Evolutionary conservation across 2,888 invertebrate species (phyloP).

Genomic region (Hypomecis punctinalis): DNA sequence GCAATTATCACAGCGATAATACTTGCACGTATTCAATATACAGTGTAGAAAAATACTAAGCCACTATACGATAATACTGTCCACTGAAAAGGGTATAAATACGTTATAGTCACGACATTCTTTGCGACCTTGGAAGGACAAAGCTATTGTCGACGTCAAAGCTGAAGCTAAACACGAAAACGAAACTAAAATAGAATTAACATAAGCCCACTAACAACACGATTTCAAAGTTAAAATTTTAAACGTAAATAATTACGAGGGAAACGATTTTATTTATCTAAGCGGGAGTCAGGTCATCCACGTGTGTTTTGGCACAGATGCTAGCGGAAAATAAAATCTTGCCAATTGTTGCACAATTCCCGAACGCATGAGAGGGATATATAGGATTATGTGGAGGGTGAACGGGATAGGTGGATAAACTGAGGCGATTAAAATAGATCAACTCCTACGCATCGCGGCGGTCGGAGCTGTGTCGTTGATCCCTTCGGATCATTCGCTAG

Average conservation of each 20-base stretch:
- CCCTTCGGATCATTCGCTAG: conserved; percentile 63
- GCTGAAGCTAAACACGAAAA: conserved; percentile 37
- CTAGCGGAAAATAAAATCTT: conserved; percentile 63
- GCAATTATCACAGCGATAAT: conserved; percentile 46
- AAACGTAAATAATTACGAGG: conserved; percentile 22
- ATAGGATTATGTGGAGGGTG: conserved; percentile 43
- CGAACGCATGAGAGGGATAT: conserved; percentile 50
- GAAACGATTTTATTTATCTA: conserved; percentile 46
- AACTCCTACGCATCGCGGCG: conserved; percentile 74
- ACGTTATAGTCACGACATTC: conserved; percentile 46
- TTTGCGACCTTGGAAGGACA: conserved; percentile 54
- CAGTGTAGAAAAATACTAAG: conserved; percentile 55
- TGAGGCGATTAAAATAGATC: conserved; percentile 73
- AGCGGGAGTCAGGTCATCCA: conserved; percentile 62
- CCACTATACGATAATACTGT: conserved; percentile 50
- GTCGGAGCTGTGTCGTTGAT: conserved; percentile 77
- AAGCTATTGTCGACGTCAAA: conserved; percentile 33
- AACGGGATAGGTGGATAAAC: conserved; percentile 63
- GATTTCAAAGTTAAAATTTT: conserved; percentile 30
- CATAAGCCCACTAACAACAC: conserved; percentile 25
- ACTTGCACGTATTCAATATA: conserved; percentile 51
- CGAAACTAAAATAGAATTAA: conserved; percentile 35
- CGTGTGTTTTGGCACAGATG: conserved; percentile 76
- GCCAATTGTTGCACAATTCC: conserved; percentile 81
- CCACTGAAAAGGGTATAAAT: conserved; percentile 52